Percentiles rank a stretch among this genome's conserved stretches.
Conservation (phyloP, 2,113 vertebrate species). For the Caranx ignobilis region DNA sequence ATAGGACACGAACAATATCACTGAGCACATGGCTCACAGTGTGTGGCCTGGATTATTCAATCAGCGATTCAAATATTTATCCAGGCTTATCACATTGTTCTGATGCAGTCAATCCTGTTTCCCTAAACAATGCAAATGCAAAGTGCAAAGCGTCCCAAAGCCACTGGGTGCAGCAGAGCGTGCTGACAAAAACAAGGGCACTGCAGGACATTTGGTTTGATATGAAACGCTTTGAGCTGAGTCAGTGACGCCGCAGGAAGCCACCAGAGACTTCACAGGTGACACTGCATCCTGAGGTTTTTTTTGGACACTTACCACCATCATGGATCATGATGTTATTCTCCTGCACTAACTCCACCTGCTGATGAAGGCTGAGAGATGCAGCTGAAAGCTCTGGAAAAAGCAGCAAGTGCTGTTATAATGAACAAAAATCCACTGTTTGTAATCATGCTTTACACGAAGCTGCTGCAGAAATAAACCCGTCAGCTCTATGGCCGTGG, state of each 20-base stretch:
- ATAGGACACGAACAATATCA: conserved; percentile 59
- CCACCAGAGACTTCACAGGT: conserved; percentile 40
- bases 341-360: too few relatives aligned
- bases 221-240: conserved; percentile 53
- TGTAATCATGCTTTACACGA: not conserved
- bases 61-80: conserved; percentile 68
- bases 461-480: too few relatives aligned
- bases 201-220: conserved; percentile 55
- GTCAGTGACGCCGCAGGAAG: conserved; percentile 44
- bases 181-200: conserved; percentile 57
- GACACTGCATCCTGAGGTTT: not conserved
- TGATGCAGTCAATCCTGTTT: conserved; percentile 57
- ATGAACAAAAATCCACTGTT: not conserved
- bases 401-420: not conserved
- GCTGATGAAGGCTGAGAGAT: not conserved
- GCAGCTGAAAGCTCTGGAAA: not conserved
- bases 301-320: not conserved
- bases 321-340: too few relatives aligned
- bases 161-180: conserved; percentile 39
- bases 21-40: conserved; percentile 44
- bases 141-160: conserved; percentile 48
- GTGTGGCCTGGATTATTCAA: conserved; percentile 58
- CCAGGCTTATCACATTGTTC: conserved; percentile 73
- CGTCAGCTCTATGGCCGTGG: too few relatives aligned
- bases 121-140: conserved; percentile 65